Evolutionary conservation across 2,113 vertebrate species (phyloP).

Genomic region (Orycteropus afer): DNA sequence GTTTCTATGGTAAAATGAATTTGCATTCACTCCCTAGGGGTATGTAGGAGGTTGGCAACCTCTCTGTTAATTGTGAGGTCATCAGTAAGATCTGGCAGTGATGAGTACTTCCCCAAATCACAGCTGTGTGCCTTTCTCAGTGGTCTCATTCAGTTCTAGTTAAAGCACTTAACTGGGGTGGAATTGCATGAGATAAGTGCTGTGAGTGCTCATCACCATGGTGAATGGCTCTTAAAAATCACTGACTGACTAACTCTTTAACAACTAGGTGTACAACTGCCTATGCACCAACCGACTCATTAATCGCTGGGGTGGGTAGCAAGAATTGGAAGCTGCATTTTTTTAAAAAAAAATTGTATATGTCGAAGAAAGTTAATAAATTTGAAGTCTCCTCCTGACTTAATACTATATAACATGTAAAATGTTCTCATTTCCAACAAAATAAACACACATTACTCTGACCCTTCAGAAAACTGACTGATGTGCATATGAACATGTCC

Average conservation of each 20-base stretch:
- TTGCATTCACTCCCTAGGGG: conserved; percentile 57
- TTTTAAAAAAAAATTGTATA: background rate
- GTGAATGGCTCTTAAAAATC: background rate
- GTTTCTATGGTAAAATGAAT: conserved; percentile 71
- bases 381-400: background rate
- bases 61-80: conserved; percentile 76
- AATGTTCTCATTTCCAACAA: background rate
- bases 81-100: conserved; percentile 68
- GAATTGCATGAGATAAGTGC: conserved; percentile 67
- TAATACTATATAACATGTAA: background rate
- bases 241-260: conserved; percentile 20
- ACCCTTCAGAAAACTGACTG: background rate
- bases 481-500: background rate
- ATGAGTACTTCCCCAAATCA: conserved; percentile 52
- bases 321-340: background rate
- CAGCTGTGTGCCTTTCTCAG: conserved; percentile 66
- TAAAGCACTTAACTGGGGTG: conserved; percentile 33
- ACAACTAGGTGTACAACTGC: background rate
- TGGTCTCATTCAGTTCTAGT: conserved; percentile 61
- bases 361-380: conserved; percentile 23
- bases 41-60: conserved; percentile 73
- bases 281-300: background rate
- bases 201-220: background rate
- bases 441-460: background rate
- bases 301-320: background rate